Evolutionary conservation across 1,140 invertebrate species (phyloP), one percentile per base, ranked within the genome.

Genomic region (Lasioglossum baleicum): DNA sequence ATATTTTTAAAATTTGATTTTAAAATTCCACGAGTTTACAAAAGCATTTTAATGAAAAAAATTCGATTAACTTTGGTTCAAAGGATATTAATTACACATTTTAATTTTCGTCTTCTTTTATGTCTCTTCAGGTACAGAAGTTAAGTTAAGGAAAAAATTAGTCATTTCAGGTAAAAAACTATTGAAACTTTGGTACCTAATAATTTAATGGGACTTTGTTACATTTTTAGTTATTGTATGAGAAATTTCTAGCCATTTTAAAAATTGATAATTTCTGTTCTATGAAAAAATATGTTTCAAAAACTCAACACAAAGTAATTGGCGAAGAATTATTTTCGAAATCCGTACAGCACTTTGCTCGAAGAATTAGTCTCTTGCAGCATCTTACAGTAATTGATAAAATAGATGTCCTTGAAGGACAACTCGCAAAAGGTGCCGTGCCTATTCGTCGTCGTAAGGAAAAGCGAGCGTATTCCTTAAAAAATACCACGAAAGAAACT

Each of bases 371-470:
- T 66, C 69, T 79, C 63, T 73, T 65, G 53, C 76, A 58, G 70
- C 48, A 42, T 58, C 35, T 66, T 65, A 56, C 22, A 56, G 17
- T 73, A 79, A 79, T 15, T 65, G 48, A 73, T 73, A 61, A 79
- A 79, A 65, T 53, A 64, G 20, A 73, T 73, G 76, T 79, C 35
- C 60, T 73, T 48, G 42, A 73, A 73, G 70, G 48, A 73, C 70
- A 79, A 82, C 79, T 75, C 87, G 69, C 80, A 85, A 84, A 88
- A 86, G 72, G 77, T 88, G 85, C 88, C 89, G 88, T 89, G 89
- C 88, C 89, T 89, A 88, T 88, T 90, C 81, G 82, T 86, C 88
- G 82, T 85, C 88, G 85, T 82, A 83, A 77, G 78, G 80, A 66
- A 66, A 72, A 66, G 60, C 44, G 76, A 72, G 70, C 72, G 71